phyloP scores from a whole-genome alignment of 2,888 invertebrate genomes.

The Hylaea fasciaria region DNA sequence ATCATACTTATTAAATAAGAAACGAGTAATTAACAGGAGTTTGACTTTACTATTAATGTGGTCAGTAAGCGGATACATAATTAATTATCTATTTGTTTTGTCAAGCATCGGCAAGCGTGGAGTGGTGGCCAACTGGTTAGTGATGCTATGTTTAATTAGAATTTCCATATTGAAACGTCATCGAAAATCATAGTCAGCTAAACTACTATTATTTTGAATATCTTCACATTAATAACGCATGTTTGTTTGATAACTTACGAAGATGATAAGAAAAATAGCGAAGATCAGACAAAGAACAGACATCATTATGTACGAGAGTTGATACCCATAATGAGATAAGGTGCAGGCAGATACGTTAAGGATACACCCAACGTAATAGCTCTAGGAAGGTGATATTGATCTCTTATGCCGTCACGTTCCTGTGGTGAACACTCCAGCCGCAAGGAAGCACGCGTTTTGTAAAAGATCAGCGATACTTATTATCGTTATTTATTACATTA shows the following conservation, averaged over 20 bases:
- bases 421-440: slow-evolving; percentile 13
- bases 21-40: no score
- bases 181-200: no score
- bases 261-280: slow-evolving; percentile 3
- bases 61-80: neutral
- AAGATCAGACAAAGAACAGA: slow-evolving; percentile 9
- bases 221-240: no score
- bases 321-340: neutral
- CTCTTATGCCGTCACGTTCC: slow-evolving; percentile 18
- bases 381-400: slow-evolving; percentile 14
- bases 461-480: neutral
- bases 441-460: slow-evolving; percentile 3
- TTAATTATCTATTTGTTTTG: no score
- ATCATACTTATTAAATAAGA: slow-evolving; percentile 16
- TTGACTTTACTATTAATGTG: slow-evolving; percentile 2
- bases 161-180: no score
- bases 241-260: slow-evolving; percentile 3
- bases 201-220: no score
- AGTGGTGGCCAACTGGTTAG: no score
- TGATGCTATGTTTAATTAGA: no score
- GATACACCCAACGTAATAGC: neutral
- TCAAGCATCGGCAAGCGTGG: no score
- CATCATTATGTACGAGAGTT: slow-evolving; percentile 5
- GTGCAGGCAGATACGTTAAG: no score
- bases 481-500: no score